A percentile compares a stretch with the other conserved stretches of the same genome.
phyloP scores from a whole-genome alignment of 2,797 vertebrate genomes.

The Argya squamiceps region DNA sequence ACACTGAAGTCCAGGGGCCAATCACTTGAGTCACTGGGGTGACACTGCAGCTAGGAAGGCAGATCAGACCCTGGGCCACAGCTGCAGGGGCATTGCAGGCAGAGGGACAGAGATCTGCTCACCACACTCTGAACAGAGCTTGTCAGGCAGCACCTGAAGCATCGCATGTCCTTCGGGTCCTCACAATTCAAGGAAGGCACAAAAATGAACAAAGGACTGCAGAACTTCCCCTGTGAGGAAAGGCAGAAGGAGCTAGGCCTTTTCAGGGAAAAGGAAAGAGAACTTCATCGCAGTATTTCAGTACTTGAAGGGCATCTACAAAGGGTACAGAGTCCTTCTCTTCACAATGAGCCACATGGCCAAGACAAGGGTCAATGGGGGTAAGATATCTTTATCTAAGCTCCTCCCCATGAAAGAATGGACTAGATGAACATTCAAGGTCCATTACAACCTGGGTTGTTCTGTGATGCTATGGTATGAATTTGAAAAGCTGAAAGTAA shows the following conservation, averaged over 20 bases:
- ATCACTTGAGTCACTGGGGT: neutral
- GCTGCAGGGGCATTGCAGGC: neutral
- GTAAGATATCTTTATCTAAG: neutral
- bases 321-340: neutral
- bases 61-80: neutral
- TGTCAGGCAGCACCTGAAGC: accelerated
- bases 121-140: neutral
- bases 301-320: neutral
- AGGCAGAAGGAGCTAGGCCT: neutral
- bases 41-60: neutral
- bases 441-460: neutral
- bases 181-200: neutral
- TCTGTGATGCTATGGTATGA: neutral
- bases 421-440: neutral
- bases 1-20: neutral
- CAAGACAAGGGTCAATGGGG: neutral
- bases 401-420: neutral
- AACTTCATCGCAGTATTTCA: neutral
- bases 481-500: neutral
- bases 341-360: neutral
- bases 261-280: neutral
- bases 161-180: neutral
- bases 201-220: neutral
- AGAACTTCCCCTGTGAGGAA: neutral
- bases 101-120: neutral